phyloP scores from a whole-genome alignment of 2,113 vertebrate species.

The Hylia prasina region DNA sequence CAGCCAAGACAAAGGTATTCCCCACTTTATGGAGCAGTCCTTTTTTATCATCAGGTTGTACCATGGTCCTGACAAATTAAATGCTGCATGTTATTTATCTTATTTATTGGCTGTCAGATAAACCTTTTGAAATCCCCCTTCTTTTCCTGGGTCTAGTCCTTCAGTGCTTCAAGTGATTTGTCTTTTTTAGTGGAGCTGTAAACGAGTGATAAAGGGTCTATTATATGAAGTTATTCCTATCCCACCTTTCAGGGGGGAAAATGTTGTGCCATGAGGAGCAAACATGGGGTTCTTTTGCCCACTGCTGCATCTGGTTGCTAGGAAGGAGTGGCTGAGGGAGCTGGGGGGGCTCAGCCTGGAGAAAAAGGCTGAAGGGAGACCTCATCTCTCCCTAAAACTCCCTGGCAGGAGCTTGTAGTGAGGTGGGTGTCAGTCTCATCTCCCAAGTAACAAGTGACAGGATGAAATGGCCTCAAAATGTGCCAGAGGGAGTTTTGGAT shows the following conservation, averaged over 20 bases:
- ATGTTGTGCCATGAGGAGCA: neutral
- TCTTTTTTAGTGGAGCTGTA: constrained; percentile 53
- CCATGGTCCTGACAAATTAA: constrained; percentile 32
- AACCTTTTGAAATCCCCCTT: constrained; percentile 32
- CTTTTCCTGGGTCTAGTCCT: neutral
- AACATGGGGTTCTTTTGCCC: neutral
- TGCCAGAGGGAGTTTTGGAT: neutral
- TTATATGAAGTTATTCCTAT: constrained; percentile 4
- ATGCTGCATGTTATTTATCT: constrained; percentile 35
- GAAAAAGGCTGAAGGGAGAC: neutral
- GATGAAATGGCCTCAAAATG: neutral
- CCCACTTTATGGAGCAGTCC: constrained; percentile 16
- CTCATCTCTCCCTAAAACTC: neutral
- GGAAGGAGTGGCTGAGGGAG: neutral
- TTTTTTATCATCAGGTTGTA: constrained; percentile 50
- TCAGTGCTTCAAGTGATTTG: neutral
- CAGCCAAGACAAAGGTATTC: constrained; percentile 21
- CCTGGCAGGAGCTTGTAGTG: neutral
- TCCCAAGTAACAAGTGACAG: neutral
- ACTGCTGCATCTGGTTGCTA: neutral
- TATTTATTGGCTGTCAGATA: constrained; percentile 51
- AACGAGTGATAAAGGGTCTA: constrained; percentile 7
- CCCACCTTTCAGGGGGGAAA: neutral
- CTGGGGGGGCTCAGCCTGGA: neutral
- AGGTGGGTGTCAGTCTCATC: neutral